Evolutionary conservation across 2,797 vertebrate species (phyloP), one percentile per base, ranked within the genome.

Genomic region (Falco biarmicus): DNA sequence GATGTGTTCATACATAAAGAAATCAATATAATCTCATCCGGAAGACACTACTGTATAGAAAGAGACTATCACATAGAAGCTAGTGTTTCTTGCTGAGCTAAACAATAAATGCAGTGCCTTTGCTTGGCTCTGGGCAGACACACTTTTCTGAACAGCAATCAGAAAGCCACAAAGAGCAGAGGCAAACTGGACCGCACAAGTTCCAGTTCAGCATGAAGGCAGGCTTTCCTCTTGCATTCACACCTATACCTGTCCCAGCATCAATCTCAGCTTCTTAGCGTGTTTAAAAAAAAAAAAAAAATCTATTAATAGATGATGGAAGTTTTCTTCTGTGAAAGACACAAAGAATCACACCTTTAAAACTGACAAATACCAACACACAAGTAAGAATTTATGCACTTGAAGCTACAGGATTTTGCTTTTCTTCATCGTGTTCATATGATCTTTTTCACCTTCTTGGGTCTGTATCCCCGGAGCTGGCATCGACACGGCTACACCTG

Each of bases 381-480:
- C 60, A 50, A 74, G 34, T 41, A 71, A 94, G 82, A 76, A 83
- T 70, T 71, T 81, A 77, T 83, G 93, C 96, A 96, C 80, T 86
- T 63, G 73, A 91, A 71, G 81, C 59, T 57, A 81, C 11, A 91
- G 82, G 64, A 50, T 91, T 95, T 76, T 63, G 64, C 28, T 80
- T 85, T 65, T 64, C 93, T 89, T 96, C 90, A 78, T 29, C 48
- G 34, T 28, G 76, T 86, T 92, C 56, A 93, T 57, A 11, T 89
- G 85, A n/a, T 50, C 32, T 96, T 96, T 97, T 78, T 96, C 28
- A 96, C 95, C 93, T 93, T 98, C 97, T 19, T 98, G 98, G 93
- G 98, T 98, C 95, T 98, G 98, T 84, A 98, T 98, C 48, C 92
- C 98, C 2, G 99, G 98, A 86, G 99, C 99, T 69, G 99, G 99